A percentile compares a stretch with the other conserved stretches of the same genome.
phyloP scores from a whole-genome alignment of 2,113 vertebrate species.

The Ornithorhynchus anatinus region DNA sequence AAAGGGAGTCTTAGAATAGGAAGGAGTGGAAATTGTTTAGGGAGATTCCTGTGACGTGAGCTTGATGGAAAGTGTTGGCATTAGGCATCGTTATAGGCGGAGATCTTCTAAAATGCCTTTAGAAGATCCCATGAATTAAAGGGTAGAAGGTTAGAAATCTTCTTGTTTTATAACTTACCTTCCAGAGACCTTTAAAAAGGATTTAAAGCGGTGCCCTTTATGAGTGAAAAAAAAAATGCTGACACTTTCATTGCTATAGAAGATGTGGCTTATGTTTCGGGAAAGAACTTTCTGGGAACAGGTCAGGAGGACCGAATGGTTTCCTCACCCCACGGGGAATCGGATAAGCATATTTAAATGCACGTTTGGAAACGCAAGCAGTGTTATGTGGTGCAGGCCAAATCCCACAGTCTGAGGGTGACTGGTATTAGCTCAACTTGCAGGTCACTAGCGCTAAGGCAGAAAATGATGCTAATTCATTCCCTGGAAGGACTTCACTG shows the following conservation, averaged over 20 bases:
- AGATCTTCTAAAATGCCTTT: slow-evolving; percentile 74
- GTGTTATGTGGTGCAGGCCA: neutral
- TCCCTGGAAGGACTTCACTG: neutral
- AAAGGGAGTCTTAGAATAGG: slow-evolving; percentile 65
- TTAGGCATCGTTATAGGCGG: slow-evolving; percentile 47
- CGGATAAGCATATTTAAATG: neutral
- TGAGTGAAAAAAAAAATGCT: too few relatives aligned
- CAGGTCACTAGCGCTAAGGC: slow-evolving; percentile 14
- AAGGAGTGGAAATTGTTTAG: slow-evolving; percentile 66
- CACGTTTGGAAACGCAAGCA: neutral
- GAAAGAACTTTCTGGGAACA: neutral
- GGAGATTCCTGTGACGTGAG: slow-evolving; percentile 34
- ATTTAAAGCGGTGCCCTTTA: slow-evolving; percentile 33
- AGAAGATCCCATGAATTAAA: slow-evolving; percentile 70
- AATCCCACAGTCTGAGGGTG: slow-evolving; percentile 20
- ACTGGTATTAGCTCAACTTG: slow-evolving; percentile 9
- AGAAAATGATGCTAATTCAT: neutral
- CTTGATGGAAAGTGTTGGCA: slow-evolving; percentile 41
- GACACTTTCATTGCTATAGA: slow-evolving; percentile 35
- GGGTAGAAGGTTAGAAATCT: slow-evolving; percentile 32
- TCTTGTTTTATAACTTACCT: slow-evolving; percentile 67
- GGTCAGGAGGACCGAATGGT: neutral
- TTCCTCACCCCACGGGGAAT: too few relatives aligned
- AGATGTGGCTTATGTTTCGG: slow-evolving; percentile 19
- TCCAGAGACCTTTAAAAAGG: slow-evolving; percentile 36